phyloP scores from a whole-genome alignment of 2,888 invertebrate genomes.

The Andricus curvator region DNA sequence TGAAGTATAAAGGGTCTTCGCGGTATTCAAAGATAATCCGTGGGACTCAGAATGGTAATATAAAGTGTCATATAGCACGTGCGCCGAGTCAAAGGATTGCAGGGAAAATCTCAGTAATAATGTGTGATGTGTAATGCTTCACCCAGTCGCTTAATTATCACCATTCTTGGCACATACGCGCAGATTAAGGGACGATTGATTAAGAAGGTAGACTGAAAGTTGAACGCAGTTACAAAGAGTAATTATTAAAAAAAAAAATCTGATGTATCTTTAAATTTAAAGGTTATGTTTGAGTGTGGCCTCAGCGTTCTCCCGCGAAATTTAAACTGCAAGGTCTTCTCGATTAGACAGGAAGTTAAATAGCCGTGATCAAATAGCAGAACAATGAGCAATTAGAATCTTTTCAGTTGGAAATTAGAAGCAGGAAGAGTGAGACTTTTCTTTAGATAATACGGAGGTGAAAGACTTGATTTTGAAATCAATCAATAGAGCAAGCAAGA shows the following conservation, averaged over 20 bases:
- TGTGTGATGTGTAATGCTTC: constrained; percentile 20
- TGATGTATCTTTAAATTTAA: no score
- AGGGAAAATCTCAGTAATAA: constrained; percentile 29
- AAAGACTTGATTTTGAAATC: background rate
- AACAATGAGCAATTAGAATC: background rate
- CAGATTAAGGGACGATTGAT: constrained; percentile 27
- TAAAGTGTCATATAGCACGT: background rate
- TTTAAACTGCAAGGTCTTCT: background rate
- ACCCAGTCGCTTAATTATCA: constrained; percentile 16
- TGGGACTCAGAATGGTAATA: background rate
- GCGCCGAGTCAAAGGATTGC: constrained; percentile 18
- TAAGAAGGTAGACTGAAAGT: constrained; percentile 28
- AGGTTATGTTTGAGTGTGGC: background rate
- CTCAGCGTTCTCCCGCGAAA: background rate
- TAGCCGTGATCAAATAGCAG: background rate
- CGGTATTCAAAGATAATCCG: constrained; percentile 31
- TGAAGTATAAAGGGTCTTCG: constrained; percentile 8
- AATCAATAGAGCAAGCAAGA: background rate
- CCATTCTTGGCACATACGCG: background rate
- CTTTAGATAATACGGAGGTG: background rate
- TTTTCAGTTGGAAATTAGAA: background rate
- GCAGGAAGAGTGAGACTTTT: background rate
- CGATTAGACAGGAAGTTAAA: background rate
- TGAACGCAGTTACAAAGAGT: background rate
- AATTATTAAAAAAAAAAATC: background rate